These are phyloP conservation scores for Bombus balteatus DNA, from an alignment of 1,140 invertebrate species.

Conservation along the genomic window DNA sequence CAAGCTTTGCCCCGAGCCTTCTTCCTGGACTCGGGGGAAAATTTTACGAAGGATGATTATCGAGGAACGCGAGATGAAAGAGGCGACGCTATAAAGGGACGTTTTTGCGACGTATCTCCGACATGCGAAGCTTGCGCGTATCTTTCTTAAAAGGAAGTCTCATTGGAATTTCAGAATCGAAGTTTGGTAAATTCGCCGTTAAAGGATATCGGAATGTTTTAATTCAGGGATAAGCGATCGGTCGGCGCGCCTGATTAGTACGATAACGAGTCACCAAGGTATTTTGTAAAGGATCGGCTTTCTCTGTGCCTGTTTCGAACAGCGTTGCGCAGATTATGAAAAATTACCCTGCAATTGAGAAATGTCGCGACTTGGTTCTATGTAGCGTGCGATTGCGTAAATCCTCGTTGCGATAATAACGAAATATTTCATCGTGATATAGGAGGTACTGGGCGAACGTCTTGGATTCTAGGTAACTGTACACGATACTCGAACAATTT, in stretches of 20 bases:
- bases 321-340: too few species aligned
- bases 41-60: constrained; percentile 21
- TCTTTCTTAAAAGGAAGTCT: not conserved
- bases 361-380: too few species aligned
- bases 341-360: too few species aligned
- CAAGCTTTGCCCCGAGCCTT: not conserved
- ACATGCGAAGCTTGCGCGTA: not conserved
- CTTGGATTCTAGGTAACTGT: not conserved
- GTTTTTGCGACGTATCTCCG: constrained; percentile 18
- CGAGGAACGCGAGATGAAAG: constrained; percentile 28
- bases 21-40: constrained; percentile 9
- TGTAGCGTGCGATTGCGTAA: too few species aligned
- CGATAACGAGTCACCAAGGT: not conserved
- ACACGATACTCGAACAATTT: not conserved
- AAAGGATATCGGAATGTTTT: constrained; percentile 1
- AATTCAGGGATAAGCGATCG: not conserved
- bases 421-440: too few species aligned
- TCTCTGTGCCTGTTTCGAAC: not conserved
- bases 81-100: constrained; percentile 17
- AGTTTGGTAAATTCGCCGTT: constrained; percentile 1
- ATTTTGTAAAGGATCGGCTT: not conserved
- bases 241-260: not conserved
- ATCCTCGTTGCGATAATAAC: too few species aligned
- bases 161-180: not conserved
- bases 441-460: too few species aligned